Evolutionary conservation across 64 coral and sea anemone genomes (phyloP), one percentile per base, ranked within the genome.

Genomic region (Actinia tenebrosa): DNA sequence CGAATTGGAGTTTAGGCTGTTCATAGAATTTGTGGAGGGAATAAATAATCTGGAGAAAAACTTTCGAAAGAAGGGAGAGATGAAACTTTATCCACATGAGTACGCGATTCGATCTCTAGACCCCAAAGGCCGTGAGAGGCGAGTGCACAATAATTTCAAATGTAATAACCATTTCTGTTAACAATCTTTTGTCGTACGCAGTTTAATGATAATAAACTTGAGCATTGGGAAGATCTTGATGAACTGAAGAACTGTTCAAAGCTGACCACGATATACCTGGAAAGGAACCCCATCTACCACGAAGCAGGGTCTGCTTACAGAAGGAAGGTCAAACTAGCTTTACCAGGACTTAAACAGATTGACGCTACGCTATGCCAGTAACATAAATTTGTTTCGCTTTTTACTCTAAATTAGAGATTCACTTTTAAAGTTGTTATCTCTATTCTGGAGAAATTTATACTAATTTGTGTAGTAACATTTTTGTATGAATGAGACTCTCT

Each of bases 181-280:
- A 50, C 88, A 43, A 84, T 66, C 23, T 86, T 37, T 64, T 89
- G 23, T 87, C 77, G 22, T 46, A 10, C 77, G 18, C 56, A 99
- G 97, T 99, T 99, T 46, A 99, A 99, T 86, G 93, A 99, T 72
- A 99, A 99, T 52, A 83, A 89, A 7, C 63, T 99, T 19, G 91
- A 91, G 46, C 64, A 89, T 6, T 99, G 97, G 97, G 88, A 93
- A 86, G 97, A 99, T 71, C 83, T 99, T 22, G 97, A 99, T 18
- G 68, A 95, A 82, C 68, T 99, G n/a, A 93, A 91, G 45, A 82
- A 87, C 26, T 95, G 93, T 18, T 77, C 79, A 20, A 99, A 95
- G 9, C 86, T 99, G 0, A 52, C 77, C 45, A 99, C 97, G 10
- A 82, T 99, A 17, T 99, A 99, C 82, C 86, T 99, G 77, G 97